These are phyloP conservation scores for Aleiodes alternator DNA, from an alignment of 2,888 invertebrate species.

Conservation along the genomic window DNA sequence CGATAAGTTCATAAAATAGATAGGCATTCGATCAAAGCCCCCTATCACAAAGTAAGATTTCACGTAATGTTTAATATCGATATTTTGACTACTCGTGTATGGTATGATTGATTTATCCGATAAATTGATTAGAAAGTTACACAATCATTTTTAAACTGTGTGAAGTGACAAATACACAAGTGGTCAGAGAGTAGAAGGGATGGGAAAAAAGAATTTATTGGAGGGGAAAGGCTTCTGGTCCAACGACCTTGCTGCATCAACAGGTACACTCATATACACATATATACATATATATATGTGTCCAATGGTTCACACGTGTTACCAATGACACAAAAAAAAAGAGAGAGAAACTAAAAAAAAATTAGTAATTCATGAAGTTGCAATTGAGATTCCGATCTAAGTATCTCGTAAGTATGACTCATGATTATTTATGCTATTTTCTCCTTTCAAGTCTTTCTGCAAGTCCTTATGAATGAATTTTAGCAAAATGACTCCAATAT, in stretches of 20 bases:
- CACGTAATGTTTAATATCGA: background rate
- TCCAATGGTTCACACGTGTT: too few relatives aligned
- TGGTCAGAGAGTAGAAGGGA: background rate
- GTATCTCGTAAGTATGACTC: too few relatives aligned
- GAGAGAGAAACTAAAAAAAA: constrained; percentile 14
- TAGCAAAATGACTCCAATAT: too few relatives aligned
- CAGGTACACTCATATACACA: constrained; percentile 15
- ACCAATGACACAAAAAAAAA: too few relatives aligned
- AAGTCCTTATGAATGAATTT: too few relatives aligned
- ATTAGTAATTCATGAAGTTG: constrained; percentile 45
- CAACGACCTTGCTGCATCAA: constrained; percentile 20
- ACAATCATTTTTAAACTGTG: background rate
- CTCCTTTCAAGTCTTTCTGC: too few relatives aligned
- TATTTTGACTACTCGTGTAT: background rate
- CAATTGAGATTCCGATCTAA: too few relatives aligned
- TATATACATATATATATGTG: background rate
- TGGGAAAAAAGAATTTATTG: background rate
- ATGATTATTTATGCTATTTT: too few relatives aligned
- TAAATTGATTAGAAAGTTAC: constrained; percentile 5
- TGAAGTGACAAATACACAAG: background rate
- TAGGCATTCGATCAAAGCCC: background rate
- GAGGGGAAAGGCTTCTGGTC: background rate
- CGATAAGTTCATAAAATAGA: too few relatives aligned
- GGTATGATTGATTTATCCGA: background rate
- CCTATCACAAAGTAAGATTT: background rate